Base-by-base conservation (phyloP, 2,888 invertebrate genomes). In the Zeuzera pyrina region DNA sequence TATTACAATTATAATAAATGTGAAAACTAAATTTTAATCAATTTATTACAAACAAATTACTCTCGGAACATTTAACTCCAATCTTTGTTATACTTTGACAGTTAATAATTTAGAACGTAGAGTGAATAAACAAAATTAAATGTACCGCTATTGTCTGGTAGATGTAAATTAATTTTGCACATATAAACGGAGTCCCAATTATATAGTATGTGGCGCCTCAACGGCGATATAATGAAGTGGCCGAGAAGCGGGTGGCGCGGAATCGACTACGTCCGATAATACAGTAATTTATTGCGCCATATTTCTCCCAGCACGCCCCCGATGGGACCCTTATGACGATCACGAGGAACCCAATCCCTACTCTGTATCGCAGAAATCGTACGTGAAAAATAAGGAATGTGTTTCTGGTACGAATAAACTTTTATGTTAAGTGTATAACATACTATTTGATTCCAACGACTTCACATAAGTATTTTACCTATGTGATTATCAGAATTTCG, bases 221-320 rank as follows among this genome's bases (percentile, higher is more conserved):
- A 22, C 31, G 33, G 29, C 39, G 43, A 23, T 34, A 34, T 42
- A 43, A 49, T 44, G 50, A 49, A 50, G 44, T 43, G 43, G 38
- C 46, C 43, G 34, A 40, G 33, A 25, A 33, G 15, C 38, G 33
- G 30, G 33, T 26, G 33, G 31, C 35, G 48, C 49, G 49, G 52
- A 58, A 62, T 57, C 53, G 60, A 57, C 49, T 47, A 21, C 19
- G 52, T 55, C 61, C 57, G 60, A 67, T 68, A 65, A 63, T 60
- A 50, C 52, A 52, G 52, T 65, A 60, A 70, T 70, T 69, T 70
- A 70, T 68, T 54, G 60, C 47, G 36, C 53, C 53, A 69, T 70
- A 70, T 63, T 61, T 69, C 66, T 65, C 56, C 40, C 49, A 43
- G 52, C 49, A 40, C 40, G 52, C 45, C 49, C 58, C 38, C 57